Percentiles rank a stretch among this genome's conserved stretches.
Evolutionary conservation across 1,140 invertebrate genomes (phyloP).

Genomic region (Micrasema longulum): DNA sequence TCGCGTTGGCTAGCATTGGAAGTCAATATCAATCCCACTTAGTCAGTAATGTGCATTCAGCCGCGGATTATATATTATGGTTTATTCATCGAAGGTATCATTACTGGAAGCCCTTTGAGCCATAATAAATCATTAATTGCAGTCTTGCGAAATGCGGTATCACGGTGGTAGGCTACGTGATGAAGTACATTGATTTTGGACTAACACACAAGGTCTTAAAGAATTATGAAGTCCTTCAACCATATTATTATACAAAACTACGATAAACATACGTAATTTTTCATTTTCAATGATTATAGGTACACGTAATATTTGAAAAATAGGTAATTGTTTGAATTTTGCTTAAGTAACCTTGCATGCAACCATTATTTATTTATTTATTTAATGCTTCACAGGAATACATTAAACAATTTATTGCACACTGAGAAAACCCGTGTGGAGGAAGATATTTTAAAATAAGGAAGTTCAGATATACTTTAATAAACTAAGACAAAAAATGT

Average conservation of each 20-base stretch:
- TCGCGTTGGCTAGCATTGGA: conserved; percentile 23
- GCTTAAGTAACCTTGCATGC: too few species aligned
- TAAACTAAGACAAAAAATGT: too few species aligned
- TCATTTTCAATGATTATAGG: too few species aligned
- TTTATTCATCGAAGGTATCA: not conserved
- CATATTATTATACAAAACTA: not conserved
- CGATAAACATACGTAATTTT: too few species aligned
- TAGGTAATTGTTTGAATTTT: too few species aligned
- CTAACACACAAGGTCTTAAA: not conserved
- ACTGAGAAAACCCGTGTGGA: too few species aligned
- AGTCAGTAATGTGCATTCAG: conserved; percentile 8
- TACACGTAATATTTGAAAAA: too few species aligned
- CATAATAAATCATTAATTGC: not conserved
- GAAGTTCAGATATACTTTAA: too few species aligned
- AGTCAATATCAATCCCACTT: conserved; percentile 20
- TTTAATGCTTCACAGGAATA: too few species aligned
- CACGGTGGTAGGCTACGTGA: conserved; percentile 8
- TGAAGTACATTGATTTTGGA: not conserved
- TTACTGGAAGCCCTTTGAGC: conserved; percentile 16
- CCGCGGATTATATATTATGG: not conserved
- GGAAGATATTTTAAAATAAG: too few species aligned
- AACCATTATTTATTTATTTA: too few species aligned
- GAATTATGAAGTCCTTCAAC: conserved; percentile 3
- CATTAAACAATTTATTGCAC: too few species aligned
- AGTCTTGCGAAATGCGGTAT: conserved; percentile 5